Conservation (phyloP, 2,113 vertebrate genomes). For the Tragulus kanchil region DNA sequence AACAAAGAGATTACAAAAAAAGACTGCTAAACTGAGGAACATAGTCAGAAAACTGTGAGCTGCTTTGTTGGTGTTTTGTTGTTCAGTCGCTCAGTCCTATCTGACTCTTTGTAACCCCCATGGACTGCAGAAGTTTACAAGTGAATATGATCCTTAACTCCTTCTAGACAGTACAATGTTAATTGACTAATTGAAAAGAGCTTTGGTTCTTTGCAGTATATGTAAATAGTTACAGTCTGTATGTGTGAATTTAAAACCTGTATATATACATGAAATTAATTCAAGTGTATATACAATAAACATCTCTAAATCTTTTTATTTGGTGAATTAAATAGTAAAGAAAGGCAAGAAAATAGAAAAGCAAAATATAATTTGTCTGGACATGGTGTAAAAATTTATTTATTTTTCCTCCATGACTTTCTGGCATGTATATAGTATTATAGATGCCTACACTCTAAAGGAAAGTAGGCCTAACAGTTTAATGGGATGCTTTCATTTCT, state of each 20-base stretch:
- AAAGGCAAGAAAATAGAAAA: not conserved
- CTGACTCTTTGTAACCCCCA: not conserved
- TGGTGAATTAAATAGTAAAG: not conserved
- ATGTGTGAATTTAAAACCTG: not conserved
- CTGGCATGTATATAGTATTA: not conserved
- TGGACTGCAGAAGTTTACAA: not conserved
- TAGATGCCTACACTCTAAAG: not conserved
- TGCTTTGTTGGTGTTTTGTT: not conserved
- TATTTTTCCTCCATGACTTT: not conserved
- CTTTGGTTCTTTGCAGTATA: not conserved
- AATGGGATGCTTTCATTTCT: not conserved
- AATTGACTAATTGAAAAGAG: not conserved
- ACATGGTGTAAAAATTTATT: not conserved
- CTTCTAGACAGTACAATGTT: not conserved
- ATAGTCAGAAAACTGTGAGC: not conserved
- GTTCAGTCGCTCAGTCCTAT: not conserved
- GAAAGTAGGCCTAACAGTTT: not conserved
- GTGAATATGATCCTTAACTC: not conserved
- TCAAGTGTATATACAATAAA: not conserved
- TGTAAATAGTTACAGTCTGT: not conserved
- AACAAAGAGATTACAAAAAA: not conserved
- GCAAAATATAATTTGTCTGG: not conserved
- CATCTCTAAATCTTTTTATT: not conserved
- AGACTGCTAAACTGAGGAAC: not conserved
- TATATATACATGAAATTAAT: not conserved